phyloP scores from a whole-genome alignment of 1,140 invertebrate genomes.

The Apis florea region DNA sequence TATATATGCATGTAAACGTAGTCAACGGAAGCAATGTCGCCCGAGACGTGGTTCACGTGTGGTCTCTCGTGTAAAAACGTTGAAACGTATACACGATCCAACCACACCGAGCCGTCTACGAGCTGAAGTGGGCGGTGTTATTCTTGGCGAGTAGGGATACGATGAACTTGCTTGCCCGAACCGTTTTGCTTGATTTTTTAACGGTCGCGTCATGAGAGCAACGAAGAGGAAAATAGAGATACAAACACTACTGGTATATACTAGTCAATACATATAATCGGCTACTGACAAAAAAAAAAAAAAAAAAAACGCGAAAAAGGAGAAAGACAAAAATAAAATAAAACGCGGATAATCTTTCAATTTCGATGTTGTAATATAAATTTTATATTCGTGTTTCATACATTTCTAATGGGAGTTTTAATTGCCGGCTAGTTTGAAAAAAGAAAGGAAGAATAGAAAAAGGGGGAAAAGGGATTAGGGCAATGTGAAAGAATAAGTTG shows the following conservation, averaged over 20 bases:
- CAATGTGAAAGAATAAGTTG: background rate
- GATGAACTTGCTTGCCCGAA: slow-evolving; percentile 26
- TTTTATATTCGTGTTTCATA: too few species aligned
- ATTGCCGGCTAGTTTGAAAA: too few species aligned
- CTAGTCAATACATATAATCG: background rate
- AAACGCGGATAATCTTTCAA: too few species aligned
- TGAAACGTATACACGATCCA: slow-evolving; percentile 4
- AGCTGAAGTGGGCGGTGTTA: slow-evolving; percentile 42
- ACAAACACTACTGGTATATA: too few species aligned
- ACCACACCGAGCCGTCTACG: background rate
- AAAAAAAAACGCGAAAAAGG: background rate
- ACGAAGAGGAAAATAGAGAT: slow-evolving; percentile 20
- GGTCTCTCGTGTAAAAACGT: slow-evolving; percentile 12
- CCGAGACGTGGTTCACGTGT: slow-evolving; percentile 5
- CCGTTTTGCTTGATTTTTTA: slow-evolving; percentile 62
- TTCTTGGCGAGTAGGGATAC: slow-evolving; percentile 34
- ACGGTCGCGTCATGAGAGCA: slow-evolving; percentile 49
- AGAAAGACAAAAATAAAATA: background rate
- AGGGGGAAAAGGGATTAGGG: background rate
- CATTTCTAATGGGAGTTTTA: too few species aligned
- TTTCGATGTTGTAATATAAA: background rate
- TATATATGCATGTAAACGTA: background rate
- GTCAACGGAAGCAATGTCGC: background rate
- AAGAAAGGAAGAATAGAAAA: background rate
- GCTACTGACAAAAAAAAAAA: background rate